These are phyloP conservation scores for Leptarthrus brevirostris DNA, from an alignment of 2,888 invertebrate species.

Conservation along the genomic window DNA sequence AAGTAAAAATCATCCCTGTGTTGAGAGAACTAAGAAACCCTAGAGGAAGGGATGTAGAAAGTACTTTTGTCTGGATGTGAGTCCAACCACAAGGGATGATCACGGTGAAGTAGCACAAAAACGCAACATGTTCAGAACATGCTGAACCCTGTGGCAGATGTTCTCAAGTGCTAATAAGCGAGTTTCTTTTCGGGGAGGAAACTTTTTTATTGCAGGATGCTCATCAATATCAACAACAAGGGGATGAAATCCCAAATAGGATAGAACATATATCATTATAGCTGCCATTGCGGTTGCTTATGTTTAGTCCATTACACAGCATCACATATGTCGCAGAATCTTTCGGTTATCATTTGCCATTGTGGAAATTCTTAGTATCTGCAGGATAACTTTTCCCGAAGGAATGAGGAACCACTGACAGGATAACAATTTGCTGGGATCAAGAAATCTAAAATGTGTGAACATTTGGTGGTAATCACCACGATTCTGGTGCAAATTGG, in stretches of 20 bases:
- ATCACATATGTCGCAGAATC: constrained; percentile 43
- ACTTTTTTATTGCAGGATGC: constrained; percentile 38
- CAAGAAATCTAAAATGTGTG: constrained; percentile 37
- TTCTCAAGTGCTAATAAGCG: constrained; percentile 63
- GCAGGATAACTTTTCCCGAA: constrained; percentile 16
- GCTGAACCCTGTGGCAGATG: constrained; percentile 58
- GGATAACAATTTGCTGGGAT: constrained; percentile 26
- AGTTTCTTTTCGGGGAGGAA: constrained; percentile 33
- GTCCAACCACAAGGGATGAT: constrained; percentile 3
- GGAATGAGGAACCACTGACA: constrained; percentile 22
- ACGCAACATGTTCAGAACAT: constrained; percentile 45
- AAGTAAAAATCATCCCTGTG: constrained; percentile 32
- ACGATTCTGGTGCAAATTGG: constrained; percentile 34
- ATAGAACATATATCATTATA: constrained; percentile 32
- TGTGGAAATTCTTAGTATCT: constrained; percentile 16
- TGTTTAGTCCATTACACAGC: constrained; percentile 41
- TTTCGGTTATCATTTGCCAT: constrained; percentile 32
- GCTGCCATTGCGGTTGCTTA: constrained; percentile 38
- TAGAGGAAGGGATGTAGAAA: not conserved
- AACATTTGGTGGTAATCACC: constrained; percentile 47
- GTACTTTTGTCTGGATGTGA: not conserved
- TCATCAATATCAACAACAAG: constrained; percentile 48
- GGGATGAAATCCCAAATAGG: constrained; percentile 42
- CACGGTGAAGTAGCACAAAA: constrained; percentile 31
- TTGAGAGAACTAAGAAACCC: not conserved